These are phyloP conservation scores for Chlorops oryzae DNA, from an alignment of 1,140 invertebrate species.

Conservation along the genomic window DNA sequence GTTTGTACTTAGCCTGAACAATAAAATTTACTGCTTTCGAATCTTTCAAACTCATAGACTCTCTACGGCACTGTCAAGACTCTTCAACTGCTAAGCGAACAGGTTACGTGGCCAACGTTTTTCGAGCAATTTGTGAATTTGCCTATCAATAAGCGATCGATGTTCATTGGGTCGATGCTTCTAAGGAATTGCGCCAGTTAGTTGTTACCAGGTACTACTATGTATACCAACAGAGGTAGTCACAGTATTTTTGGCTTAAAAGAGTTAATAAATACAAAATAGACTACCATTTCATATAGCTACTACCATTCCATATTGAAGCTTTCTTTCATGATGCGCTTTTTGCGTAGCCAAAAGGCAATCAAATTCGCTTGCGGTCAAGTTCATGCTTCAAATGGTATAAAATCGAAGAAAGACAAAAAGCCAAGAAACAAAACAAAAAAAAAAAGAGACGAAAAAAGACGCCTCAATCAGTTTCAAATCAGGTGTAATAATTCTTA, in stretches of 20 bases:
- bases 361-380: constrained; percentile 7
- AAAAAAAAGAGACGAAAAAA: not conserved
- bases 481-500: constrained; percentile 50
- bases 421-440: not conserved
- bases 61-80: too few species aligned
- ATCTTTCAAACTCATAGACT: not conserved
- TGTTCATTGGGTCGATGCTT: too few species aligned
- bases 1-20: not conserved
- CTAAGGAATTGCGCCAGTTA: too few species aligned
- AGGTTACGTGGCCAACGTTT: too few species aligned
- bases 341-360: too few species aligned
- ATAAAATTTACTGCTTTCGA: not conserved
- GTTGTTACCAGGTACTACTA: too few species aligned
- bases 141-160: constrained; percentile 48
- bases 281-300: constrained; percentile 24
- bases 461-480: constrained; percentile 29
- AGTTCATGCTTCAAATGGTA: constrained; percentile 10
- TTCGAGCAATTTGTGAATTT: constrained; percentile 43
- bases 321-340: too few species aligned
- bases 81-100: constrained; percentile 17
- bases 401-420: constrained; percentile 2
- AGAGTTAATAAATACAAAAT: too few species aligned
- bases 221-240: too few species aligned
- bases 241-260: too few species aligned
- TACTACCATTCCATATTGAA: constrained; percentile 5